These are phyloP conservation scores for Centruroides sculpturatus DNA, from an alignment of 1,140 invertebrate genomes.

Conservation along the genomic window DNA sequence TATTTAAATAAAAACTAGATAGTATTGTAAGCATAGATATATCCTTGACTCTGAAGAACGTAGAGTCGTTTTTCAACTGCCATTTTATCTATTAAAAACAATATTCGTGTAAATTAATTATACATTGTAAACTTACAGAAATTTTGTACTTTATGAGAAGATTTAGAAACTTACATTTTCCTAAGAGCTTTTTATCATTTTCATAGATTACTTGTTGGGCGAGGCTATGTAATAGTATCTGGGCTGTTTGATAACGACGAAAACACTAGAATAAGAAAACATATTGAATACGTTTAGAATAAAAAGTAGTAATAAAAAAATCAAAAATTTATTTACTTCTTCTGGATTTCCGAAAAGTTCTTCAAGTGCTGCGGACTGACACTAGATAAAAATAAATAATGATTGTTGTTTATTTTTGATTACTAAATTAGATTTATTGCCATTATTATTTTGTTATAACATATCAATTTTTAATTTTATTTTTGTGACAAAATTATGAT, in stretches of 20 bases:
- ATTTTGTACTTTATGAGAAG: background rate
- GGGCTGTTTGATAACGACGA: constrained; percentile 89
- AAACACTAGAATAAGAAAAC: constrained; percentile 52
- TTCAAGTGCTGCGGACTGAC: constrained; percentile 90
- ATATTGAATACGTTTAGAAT: too few species aligned
- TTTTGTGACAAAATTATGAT: too few species aligned
- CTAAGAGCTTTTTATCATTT: constrained; percentile 66
- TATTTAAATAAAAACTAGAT: too few species aligned
- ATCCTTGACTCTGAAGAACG: constrained; percentile 71
- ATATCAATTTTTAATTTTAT: too few species aligned
- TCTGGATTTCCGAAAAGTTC: constrained; percentile 91
- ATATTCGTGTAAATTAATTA: background rate
- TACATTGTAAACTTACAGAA: background rate
- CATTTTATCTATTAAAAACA: constrained; percentile 53
- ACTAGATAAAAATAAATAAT: constrained; percentile 38
- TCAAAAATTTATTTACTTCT: constrained; percentile 29
- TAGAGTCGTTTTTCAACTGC: constrained; percentile 78
- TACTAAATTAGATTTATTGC: too few species aligned
- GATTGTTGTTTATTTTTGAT: too few species aligned
- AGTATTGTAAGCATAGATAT: constrained; percentile 17
- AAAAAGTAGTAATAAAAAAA: too few species aligned
- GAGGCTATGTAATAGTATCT: constrained; percentile 90
- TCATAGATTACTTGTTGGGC: constrained; percentile 67
- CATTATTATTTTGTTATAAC: too few species aligned
- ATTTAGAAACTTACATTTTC: constrained; percentile 57